Evolutionary conservation across 2,888 invertebrate genomes (phyloP).

Genomic region (Himalopsyche tibetana): DNA sequence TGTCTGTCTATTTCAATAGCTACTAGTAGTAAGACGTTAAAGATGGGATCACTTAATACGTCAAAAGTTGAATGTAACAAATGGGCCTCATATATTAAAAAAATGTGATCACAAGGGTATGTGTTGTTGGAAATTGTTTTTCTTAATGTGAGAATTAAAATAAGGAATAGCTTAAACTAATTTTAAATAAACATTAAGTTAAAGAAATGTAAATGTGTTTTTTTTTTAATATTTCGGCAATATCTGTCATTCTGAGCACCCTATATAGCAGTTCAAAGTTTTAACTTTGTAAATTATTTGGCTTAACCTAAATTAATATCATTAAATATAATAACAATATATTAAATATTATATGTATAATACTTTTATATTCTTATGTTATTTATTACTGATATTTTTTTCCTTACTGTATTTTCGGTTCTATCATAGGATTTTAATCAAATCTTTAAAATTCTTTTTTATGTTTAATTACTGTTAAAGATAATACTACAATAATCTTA

Average conservation of each 20-base stretch:
- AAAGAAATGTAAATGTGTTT: background rate
- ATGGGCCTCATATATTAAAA: background rate
- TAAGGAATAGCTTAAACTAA: too few relatives aligned
- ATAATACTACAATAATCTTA: too few relatives aligned
- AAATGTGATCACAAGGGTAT: too few relatives aligned
- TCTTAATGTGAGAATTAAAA: too few relatives aligned
- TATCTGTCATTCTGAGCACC: constrained; percentile 8
- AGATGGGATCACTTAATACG: constrained; percentile 16
- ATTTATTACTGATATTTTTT: constrained; percentile 8
- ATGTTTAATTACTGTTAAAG: too few relatives aligned
- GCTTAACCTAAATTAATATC: background rate
- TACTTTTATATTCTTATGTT: constrained; percentile 16
- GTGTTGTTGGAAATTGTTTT: too few relatives aligned
- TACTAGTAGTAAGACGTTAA: background rate
- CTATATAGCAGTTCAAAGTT: constrained; percentile 9
- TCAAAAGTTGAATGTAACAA: background rate
- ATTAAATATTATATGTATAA: background rate
- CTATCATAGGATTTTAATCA: too few relatives aligned
- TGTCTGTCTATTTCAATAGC: constrained; percentile 18
- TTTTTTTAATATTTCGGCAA: background rate
- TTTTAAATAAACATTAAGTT: too few relatives aligned
- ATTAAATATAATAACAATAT: constrained; percentile 17
- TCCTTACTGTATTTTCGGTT: background rate
- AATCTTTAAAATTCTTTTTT: too few relatives aligned
- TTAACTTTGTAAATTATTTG: constrained; percentile 23